Evolutionary conservation across 2,797 vertebrate genomes (phyloP).

Genomic region (Hybognathus amarus): DNA sequence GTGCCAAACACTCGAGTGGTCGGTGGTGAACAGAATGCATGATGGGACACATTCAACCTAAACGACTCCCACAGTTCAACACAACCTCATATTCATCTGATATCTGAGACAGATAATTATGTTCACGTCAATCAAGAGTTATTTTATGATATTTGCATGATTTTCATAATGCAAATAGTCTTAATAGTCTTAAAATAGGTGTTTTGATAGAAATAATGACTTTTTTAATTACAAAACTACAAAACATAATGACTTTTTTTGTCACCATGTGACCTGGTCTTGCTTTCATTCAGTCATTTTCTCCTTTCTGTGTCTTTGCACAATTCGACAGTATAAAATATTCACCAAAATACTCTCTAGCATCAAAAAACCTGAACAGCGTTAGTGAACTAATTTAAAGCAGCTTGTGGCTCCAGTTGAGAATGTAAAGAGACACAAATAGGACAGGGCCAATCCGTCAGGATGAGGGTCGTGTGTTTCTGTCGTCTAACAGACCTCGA

Average conservation of each 20-base stretch:
- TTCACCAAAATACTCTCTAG: background rate
- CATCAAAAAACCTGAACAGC: background rate
- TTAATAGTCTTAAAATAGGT: background rate
- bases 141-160: background rate
- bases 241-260: background rate
- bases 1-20: too few species aligned
- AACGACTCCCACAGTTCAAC: too few species aligned
- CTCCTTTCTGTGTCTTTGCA: background rate
- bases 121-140: too few species aligned
- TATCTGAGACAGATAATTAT: too few species aligned
- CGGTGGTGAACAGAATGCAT: too few species aligned
- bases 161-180: background rate
- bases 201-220: background rate
- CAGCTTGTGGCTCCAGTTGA: background rate
- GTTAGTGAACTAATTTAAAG: too few species aligned
- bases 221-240: background rate
- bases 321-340: background rate
- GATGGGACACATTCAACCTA: too few species aligned
- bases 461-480: background rate
- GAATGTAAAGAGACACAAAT: conserved; percentile 4
- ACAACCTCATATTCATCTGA: too few species aligned
- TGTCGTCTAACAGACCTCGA: conserved; percentile 69
- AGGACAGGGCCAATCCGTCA: background rate
- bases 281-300: background rate
- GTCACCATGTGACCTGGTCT: background rate